Conservation (phyloP, 2,797 vertebrate species). For the Podargus strigoides region DNA sequence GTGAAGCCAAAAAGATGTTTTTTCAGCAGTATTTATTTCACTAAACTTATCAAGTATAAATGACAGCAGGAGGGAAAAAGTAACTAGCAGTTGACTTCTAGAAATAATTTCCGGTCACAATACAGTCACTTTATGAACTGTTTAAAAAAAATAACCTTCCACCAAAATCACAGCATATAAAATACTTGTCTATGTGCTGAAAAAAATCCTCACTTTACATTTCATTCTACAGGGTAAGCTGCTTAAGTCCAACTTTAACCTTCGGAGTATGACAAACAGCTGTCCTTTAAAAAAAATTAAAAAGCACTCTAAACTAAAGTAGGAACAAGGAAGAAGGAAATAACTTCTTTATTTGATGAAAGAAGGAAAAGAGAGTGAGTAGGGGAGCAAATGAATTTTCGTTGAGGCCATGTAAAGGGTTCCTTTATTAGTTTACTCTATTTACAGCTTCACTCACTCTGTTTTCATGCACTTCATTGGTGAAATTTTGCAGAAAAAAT, state of each 20-base stretch:
- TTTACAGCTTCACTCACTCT: neutral
- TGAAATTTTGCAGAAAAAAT: neutral
- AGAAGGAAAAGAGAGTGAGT: neutral
- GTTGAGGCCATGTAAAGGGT: neutral
- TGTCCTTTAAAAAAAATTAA: neutral
- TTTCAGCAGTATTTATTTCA: constrained; percentile 34
- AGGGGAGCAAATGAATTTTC: neutral
- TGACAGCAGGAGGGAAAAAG: neutral
- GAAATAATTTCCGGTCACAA: constrained; percentile 56
- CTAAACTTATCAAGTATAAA: constrained; percentile 26
- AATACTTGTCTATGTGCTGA: constrained; percentile 1
- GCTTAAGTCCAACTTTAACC: neutral
- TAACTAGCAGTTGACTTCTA: neutral
- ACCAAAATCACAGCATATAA: constrained; percentile 13
- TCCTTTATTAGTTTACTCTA: neutral
- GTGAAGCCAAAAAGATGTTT: neutral
- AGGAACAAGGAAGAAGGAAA: neutral
- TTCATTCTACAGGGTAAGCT: neutral
- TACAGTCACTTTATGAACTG: constrained; percentile 34
- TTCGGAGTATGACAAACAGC: neutral
- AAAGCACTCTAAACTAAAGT: neutral
- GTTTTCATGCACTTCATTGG: neutral
- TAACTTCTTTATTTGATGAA: neutral
- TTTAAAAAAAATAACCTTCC: constrained; percentile 24
- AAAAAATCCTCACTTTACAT: constrained; percentile 18